A percentile compares a stretch with the other conserved stretches of the same genome.
Evolutionary conservation across 2,888 invertebrate species (phyloP).

Genomic region (Parthenolecanium corni): DNA sequence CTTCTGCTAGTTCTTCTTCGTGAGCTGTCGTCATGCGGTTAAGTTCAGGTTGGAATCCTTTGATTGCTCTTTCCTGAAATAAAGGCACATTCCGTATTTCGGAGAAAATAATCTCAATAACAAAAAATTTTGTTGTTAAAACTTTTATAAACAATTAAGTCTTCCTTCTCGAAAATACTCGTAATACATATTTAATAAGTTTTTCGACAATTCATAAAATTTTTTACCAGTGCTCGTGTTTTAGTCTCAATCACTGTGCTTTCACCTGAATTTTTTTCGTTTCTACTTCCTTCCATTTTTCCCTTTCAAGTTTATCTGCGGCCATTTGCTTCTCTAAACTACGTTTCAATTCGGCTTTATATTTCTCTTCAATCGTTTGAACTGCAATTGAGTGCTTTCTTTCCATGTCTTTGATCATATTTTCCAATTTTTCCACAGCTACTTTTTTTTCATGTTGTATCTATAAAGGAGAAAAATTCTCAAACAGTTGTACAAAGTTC

Average conservation of each 20-base stretch:
- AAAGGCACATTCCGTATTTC: too few relatives aligned
- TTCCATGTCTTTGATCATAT: slow-evolving; percentile 54
- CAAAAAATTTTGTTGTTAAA: too few relatives aligned
- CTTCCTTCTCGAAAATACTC: too few relatives aligned
- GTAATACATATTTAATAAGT: too few relatives aligned
- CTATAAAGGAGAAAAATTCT: slow-evolving; percentile 37
- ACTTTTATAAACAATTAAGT: too few relatives aligned
- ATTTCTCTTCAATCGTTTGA: slow-evolving; percentile 59
- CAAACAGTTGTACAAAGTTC: too few relatives aligned
- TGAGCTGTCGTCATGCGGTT: slow-evolving; percentile 64
- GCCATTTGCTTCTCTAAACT: slow-evolving; percentile 64
- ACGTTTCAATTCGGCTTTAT: slow-evolving; percentile 60
- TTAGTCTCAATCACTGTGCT: too few relatives aligned
- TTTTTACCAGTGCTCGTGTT: too few relatives aligned
- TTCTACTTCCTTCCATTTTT: slow-evolving; percentile 71
- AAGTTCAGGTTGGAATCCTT: slow-evolving; percentile 74
- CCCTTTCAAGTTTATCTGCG: slow-evolving; percentile 60
- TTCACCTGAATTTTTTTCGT: slow-evolving; percentile 72
- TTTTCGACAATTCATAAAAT: too few relatives aligned
- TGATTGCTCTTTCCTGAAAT: slow-evolving; percentile 63
- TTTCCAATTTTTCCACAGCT: slow-evolving; percentile 60
- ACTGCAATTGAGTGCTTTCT: slow-evolving; percentile 52
- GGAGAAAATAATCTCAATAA: too few relatives aligned
- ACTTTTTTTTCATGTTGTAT: slow-evolving; percentile 67
- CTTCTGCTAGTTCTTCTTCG: slow-evolving; percentile 54